phyloP scores from a whole-genome alignment of 2,797 vertebrate genomes.

The Falco columbarius region DNA sequence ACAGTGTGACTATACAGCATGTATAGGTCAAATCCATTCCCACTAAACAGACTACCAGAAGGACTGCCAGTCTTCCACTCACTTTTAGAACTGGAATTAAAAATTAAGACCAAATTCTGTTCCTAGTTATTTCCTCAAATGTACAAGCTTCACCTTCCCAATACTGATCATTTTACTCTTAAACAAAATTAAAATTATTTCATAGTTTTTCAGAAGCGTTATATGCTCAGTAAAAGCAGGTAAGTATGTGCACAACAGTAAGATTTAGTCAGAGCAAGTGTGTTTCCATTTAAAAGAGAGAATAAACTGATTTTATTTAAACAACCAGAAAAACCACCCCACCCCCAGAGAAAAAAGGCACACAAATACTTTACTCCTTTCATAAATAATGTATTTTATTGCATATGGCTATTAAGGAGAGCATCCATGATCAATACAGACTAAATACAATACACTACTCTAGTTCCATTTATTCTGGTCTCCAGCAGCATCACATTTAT shows the following conservation, averaged over 20 bases:
- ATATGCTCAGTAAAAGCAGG: neutral
- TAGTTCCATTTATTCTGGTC: slow-evolving; percentile 87
- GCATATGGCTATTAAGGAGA: slow-evolving; percentile 93
- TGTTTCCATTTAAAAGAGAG: neutral
- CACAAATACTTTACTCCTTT: slow-evolving; percentile 69
- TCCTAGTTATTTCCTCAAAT: neutral
- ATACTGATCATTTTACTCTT: neutral
- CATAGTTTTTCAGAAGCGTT: neutral
- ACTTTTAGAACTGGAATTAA: neutral
- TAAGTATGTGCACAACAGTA: neutral
- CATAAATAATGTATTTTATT: slow-evolving; percentile 99
- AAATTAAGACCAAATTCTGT: neutral
- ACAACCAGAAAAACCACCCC: neutral
- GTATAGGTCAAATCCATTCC: neutral
- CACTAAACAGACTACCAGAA: neutral
- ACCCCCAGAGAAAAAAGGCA: slow-evolving; percentile 43
- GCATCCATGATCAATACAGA: slow-evolving; percentile 94
- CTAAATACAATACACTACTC: slow-evolving; percentile 91
- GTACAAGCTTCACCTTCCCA: neutral
- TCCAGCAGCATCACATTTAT: slow-evolving; percentile 89
- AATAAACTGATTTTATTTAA: slow-evolving; percentile 1
- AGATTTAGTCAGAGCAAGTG: neutral
- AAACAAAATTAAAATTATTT: neutral
- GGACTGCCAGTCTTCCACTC: neutral
- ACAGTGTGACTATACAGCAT: neutral